Base-by-base conservation (phyloP, 2,113 vertebrate genomes). In the Limanda limanda region DNA sequence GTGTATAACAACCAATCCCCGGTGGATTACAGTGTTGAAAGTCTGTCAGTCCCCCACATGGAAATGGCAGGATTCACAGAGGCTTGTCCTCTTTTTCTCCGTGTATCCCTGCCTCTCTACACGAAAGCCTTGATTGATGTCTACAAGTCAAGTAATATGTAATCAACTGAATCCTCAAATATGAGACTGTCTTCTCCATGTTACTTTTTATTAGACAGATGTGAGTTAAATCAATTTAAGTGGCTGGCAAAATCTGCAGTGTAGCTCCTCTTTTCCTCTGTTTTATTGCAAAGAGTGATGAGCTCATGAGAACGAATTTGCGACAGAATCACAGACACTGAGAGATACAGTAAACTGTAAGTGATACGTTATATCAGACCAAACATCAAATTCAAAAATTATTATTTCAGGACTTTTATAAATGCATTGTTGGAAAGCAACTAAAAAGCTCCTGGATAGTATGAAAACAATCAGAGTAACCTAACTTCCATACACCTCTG, bases 41-140 rank as follows among this genome's bases (percentile, higher is more conserved):
- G 74, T 65, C 74, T 89, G 87, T 86, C 90, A 86, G 9, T 90
- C 88, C 82, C 68, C 69, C 21, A 7, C 54, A 45, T 68, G 47
- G 25, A 58, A 51, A 64, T 62, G 47, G 31, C 64, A 42, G 45
- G n/a, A 62, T 73, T 71, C 40, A 5, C 40, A 68, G 11, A 59
- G 68, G 17, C 55, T 59, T 31, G 54, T 18, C 51, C 69, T 59
- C 11, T 68, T 54, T 47, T n/a, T 62, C 21, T 77, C 18, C 60
- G n/a, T 82, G 59, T 55, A 58, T 56, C 48, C 31, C 70, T 60
- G 31, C 45, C 64, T 79, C 11, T 1, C 45, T 74, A 73, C 82
- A 74, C 71, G 20, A 78, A 84, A 68, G 56, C 35, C 37, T 24
- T 57, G 51, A 52, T 24, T 57, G 51, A 52, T 27, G n/a, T 58